Conservation (phyloP, 2,113 vertebrate species). For the Alligator sinensis region DNA sequence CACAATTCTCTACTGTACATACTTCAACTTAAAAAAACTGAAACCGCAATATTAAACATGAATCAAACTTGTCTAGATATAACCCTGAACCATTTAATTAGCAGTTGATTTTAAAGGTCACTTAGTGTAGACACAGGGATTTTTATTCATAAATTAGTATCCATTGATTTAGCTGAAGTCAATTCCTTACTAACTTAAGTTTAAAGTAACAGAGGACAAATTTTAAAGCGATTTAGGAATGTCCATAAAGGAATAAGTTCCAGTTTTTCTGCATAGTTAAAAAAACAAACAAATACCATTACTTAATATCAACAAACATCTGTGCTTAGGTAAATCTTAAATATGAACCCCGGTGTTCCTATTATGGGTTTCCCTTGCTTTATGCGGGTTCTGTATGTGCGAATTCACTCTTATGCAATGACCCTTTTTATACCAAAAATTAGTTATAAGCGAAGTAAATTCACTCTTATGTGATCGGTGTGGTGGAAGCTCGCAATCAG, state of each 20-base stretch:
- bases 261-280: neutral
- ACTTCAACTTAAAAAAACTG: neutral
- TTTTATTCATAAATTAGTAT: neutral
- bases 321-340: neutral
- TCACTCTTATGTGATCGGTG: too few relatives aligned
- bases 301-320: neutral
- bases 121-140: neutral
- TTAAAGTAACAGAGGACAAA: neutral
- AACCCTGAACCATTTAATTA: too few relatives aligned
- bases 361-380: too few relatives aligned
- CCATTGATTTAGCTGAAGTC: neutral
- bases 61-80: neutral
- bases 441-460: too few relatives aligned
- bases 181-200: neutral
- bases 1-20: neutral
- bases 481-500: too few relatives aligned
- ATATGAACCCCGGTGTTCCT: neutral
- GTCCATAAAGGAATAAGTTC: too few relatives aligned
- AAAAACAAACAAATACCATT: neutral
- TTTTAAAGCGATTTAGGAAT: neutral
- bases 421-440: too few relatives aligned
- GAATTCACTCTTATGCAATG: too few relatives aligned
- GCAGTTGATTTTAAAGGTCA: too few relatives aligned
- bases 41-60: neutral
- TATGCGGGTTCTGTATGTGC: too few relatives aligned